Conservation (phyloP, 2,888 invertebrate species). For the Cephus sareptanus region DNA sequence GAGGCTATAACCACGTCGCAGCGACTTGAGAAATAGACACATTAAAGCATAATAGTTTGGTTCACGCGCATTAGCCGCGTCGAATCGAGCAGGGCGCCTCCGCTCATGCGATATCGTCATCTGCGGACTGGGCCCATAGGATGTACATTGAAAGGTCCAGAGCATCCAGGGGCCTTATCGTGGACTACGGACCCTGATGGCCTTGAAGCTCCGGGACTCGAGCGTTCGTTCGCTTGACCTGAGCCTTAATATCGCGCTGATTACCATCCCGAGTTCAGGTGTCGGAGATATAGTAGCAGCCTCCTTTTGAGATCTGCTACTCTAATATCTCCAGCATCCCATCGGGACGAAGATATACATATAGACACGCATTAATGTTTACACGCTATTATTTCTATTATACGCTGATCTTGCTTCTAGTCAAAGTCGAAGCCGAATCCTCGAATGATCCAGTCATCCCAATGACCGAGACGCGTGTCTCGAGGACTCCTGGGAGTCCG, state of each 20-base stretch:
- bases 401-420: not conserved
- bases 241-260: slow-evolving; percentile 24
- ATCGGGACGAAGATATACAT: not conserved
- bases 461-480: not conserved
- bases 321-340: not conserved
- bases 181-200: not conserved
- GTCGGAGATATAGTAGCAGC: not conserved
- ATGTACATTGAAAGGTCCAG: not conserved
- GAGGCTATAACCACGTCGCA: slow-evolving; percentile 8
- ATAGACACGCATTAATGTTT: not conserved
- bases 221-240: slow-evolving; percentile 18
- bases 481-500: not conserved
- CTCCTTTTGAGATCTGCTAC: not conserved
- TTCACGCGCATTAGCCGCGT: slow-evolving; percentile 26
- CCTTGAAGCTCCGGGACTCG: not conserved
- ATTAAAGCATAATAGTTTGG: slow-evolving; percentile 28
- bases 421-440: not conserved
- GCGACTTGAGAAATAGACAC: slow-evolving; percentile 23
- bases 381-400: not conserved
- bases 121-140: slow-evolving; percentile 14
- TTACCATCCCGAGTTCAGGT: slow-evolving; percentile 13
- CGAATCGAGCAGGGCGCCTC: slow-evolving; percentile 28
- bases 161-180: not conserved
- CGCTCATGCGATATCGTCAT: slow-evolving; percentile 33
- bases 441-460: not conserved